A percentile compares a stretch with the other conserved stretches of the same genome.
phyloP scores from a whole-genome alignment of 92 coral and sea anemone species.

The Phenganax subtilis region DNA sequence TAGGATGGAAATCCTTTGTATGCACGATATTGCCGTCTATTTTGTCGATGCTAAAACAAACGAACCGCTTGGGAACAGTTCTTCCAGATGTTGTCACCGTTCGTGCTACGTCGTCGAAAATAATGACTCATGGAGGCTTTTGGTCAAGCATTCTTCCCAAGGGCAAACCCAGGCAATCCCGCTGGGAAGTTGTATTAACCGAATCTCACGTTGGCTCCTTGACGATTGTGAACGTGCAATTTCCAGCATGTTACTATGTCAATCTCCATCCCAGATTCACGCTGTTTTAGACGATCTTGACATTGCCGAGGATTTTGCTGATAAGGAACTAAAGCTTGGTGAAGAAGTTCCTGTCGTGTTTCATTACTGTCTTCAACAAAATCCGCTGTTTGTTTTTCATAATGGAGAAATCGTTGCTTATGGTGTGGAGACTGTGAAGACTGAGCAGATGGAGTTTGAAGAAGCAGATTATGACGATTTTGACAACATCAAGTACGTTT shows the following conservation, averaged over 20 bases:
- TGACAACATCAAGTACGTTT: conserved; percentile 23
- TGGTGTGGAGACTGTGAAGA: conserved; percentile 63
- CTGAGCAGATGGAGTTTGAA: conserved; percentile 43
- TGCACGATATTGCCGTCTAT: conserved; percentile 77
- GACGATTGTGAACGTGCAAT: conserved; percentile 69
- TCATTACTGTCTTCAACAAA: conserved; percentile 82
- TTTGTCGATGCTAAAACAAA: conserved; percentile 69
- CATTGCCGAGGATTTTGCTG: conserved; percentile 76
- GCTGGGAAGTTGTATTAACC: conserved; percentile 73
- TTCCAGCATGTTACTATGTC: conserved; percentile 67
- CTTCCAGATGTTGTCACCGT: neutral
- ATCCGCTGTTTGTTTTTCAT: conserved; percentile 80
- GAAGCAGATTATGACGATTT: neutral
- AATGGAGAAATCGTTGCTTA: conserved; percentile 94
- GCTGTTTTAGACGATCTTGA: conserved; percentile 76
- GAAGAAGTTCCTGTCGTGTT: conserved; percentile 88
- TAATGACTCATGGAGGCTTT: conserved; percentile 3
- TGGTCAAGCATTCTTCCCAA: conserved; percentile 52
- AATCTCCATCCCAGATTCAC: conserved; percentile 78
- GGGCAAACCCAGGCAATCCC: conserved; percentile 76
- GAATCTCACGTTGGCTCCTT: conserved; percentile 65
- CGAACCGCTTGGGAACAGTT: conserved; percentile 63
- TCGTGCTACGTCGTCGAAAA: conserved; percentile 11
- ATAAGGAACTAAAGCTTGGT: conserved; percentile 72
- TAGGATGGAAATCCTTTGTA: conserved; percentile 60